Evolutionary conservation across 1,140 invertebrate genomes (phyloP), one percentile per base, ranked within the genome.

Genomic region (Chironomus striatipennis): DNA sequence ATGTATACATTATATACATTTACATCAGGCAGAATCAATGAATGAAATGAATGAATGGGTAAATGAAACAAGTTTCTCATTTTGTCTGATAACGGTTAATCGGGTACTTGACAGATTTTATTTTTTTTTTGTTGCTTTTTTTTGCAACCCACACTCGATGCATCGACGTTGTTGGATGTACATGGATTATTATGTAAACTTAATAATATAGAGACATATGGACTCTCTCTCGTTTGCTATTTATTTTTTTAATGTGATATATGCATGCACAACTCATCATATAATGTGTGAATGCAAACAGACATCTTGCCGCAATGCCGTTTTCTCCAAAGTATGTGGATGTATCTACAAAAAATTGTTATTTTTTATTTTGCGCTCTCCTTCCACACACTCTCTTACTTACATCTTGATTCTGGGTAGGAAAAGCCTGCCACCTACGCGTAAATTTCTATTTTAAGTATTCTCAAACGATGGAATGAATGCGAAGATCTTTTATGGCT

Each of bases 1-100:
- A n/a, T n/a, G n/a, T n/a, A n/a, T n/a, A n/a, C n/a, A n/a, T n/a
- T n/a, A n/a, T n/a, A n/a, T n/a, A n/a, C n/a, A n/a, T n/a, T n/a
- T n/a, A n/a, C n/a, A n/a, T n/a, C 24, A 34, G 24, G 24, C 24
- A n/a, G n/a, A 57, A 57, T 57, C 47, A 57, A 70, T 21, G 65
- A 70, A 70, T 70, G 20, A 17, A 70, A 17, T 21, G 65, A 70
- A 70, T 70, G 65, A 70, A 70, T 70, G 65, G 18, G 47, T 70
- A 70, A 70, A 70, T 70, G 65, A 70, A 18, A 21, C 47, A 57
- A 57, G 47, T 57, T 57, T 57, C 15, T 12, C 12, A 57, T 15
- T 57, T n/a, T 57, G 47, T 57, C 47, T 57, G 47, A 57, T 57
- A 57, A 57, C 47, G 47, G n/a, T 57, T 57, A 57, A 57, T 57